Evolutionary conservation across 1,140 invertebrate genomes (phyloP).

Genomic region (Trypoxylus dichotomus): DNA sequence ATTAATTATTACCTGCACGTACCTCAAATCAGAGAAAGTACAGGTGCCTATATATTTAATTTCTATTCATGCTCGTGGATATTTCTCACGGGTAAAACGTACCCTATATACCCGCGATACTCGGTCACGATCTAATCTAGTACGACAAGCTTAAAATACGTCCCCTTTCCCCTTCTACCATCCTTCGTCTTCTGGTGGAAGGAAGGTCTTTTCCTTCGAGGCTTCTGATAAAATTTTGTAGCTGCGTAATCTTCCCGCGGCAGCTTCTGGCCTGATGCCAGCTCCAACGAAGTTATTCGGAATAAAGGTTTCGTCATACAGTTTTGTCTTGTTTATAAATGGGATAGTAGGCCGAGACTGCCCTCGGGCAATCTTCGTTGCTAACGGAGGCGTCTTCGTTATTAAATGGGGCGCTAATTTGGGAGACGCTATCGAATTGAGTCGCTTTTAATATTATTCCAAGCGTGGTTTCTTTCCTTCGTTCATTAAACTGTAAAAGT

Average conservation of each 20-base stretch:
- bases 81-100: background rate
- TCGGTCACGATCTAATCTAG: background rate
- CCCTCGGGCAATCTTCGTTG: background rate
- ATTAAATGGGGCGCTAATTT: background rate
- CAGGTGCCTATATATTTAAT: background rate
- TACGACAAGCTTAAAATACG: background rate
- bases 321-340: slow-evolving; percentile 13
- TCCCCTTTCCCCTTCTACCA: background rate
- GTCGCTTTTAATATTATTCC: background rate
- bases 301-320: background rate
- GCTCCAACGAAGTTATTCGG: background rate
- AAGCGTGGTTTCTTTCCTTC: background rate
- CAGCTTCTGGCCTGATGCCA: background rate
- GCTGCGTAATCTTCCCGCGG: background rate
- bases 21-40: slow-evolving; percentile 3
- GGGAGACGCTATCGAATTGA: background rate
- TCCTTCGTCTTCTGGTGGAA: background rate
- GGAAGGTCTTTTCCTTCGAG: background rate
- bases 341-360: background rate
- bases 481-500: background rate
- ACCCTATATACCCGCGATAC: background rate
- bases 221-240: slow-evolving; percentile 6
- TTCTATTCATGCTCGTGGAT: background rate
- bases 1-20: slow-evolving; percentile 7
- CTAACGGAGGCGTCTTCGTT: background rate